A percentile compares a stretch with the other conserved stretches of the same genome.
These are phyloP conservation scores for Craseonycteris thonglongyai DNA, from an alignment of 2,113 vertebrate genomes.

Conservation along the genomic window DNA sequence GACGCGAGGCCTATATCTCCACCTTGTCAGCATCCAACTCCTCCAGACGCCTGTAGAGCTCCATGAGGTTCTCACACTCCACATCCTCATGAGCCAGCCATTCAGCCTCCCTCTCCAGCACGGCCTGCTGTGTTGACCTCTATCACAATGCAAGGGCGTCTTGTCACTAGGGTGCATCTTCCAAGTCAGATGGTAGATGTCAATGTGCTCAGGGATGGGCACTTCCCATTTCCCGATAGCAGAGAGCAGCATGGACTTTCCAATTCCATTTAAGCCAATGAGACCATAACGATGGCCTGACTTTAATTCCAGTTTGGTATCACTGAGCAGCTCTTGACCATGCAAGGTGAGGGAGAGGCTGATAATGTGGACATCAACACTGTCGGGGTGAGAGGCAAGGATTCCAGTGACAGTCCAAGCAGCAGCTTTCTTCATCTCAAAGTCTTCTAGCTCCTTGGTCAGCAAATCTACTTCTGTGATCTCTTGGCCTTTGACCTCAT, in stretches of 20 bases:
- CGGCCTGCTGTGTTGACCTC: constrained; percentile 94
- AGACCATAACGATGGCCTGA: constrained; percentile 95
- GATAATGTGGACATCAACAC: constrained; percentile 96
- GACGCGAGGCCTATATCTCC: constrained; percentile 90
- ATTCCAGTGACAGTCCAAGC: constrained; percentile 95
- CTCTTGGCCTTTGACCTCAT: constrained; percentile 80
- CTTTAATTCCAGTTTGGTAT: constrained; percentile 96
- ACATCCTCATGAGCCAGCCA: constrained; percentile 94
- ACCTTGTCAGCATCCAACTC: constrained; percentile 98
- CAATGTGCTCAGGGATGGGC: constrained; percentile 97
- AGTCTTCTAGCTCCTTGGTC: constrained; percentile 92
- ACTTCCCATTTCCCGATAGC: constrained; percentile 93
- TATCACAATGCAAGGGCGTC: constrained; percentile 95
- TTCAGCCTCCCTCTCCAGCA: constrained; percentile 94
- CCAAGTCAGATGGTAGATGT: constrained; percentile 97
- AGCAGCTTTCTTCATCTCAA: constrained; percentile 92
- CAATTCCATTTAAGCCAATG: constrained; percentile 98
- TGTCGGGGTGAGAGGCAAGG: constrained; percentile 96
- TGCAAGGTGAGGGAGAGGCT: constrained; percentile 97
- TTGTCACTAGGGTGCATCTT: constrained; percentile 98
- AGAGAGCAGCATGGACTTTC: constrained; percentile 97
- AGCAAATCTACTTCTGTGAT: constrained; percentile 84
- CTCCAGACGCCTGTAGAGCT: constrained; percentile 97
- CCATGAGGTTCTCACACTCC: constrained; percentile 96
- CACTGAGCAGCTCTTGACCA: constrained; percentile 93